phyloP scores from a whole-genome alignment of 2,888 invertebrate species.

The Drosophila robusta region DNA sequence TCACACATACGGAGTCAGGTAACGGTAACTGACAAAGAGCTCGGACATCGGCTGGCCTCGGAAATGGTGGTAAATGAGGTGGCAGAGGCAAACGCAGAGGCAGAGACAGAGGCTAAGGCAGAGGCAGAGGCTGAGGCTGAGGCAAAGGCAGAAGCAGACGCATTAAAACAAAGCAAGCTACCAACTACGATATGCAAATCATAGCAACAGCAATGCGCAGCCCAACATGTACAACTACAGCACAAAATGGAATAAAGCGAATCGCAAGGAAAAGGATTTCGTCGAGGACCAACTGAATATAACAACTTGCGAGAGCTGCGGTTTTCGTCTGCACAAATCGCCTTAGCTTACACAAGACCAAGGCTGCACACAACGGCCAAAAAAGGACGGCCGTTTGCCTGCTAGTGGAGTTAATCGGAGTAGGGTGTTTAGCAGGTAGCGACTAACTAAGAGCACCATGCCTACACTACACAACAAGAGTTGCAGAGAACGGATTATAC shows the following conservation, averaged over 20 bases:
- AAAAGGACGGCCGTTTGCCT: slow-evolving; percentile 27
- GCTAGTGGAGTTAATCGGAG: slow-evolving; percentile 22
- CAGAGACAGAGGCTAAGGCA: slow-evolving; percentile 7
- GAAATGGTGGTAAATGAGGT: slow-evolving; percentile 35
- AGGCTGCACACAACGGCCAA: slow-evolving; percentile 51
- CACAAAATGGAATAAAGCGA: slow-evolving; percentile 50
- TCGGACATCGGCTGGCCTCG: slow-evolving; percentile 62
- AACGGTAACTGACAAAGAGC: slow-evolving; percentile 73
- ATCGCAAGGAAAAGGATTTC: slow-evolving; percentile 66
- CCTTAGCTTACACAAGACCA: slow-evolving; percentile 76
- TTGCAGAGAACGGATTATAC: slow-evolving; percentile 62
- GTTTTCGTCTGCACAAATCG: slow-evolving; percentile 76
- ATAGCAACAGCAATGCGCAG: slow-evolving; percentile 70
- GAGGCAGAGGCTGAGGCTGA: slow-evolving; percentile 2
- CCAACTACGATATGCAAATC: slow-evolving; percentile 77
- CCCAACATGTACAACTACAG: slow-evolving; percentile 36
- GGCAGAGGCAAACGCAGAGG: slow-evolving; percentile 3
- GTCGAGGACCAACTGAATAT: slow-evolving; percentile 62
- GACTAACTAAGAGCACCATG: slow-evolving; percentile 32
- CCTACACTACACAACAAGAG: slow-evolving; percentile 24
- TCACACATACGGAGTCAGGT: slow-evolving; percentile 50
- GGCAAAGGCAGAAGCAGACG: slow-evolving; percentile 49
- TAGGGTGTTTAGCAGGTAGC: slow-evolving; percentile 48
- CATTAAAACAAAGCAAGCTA: slow-evolving; percentile 79
- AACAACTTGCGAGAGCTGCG: slow-evolving; percentile 77